Evolutionary conservation across 1,140 invertebrate species (phyloP), one percentile per base, ranked within the genome.

Genomic region (Drosophila grimshawi): DNA sequence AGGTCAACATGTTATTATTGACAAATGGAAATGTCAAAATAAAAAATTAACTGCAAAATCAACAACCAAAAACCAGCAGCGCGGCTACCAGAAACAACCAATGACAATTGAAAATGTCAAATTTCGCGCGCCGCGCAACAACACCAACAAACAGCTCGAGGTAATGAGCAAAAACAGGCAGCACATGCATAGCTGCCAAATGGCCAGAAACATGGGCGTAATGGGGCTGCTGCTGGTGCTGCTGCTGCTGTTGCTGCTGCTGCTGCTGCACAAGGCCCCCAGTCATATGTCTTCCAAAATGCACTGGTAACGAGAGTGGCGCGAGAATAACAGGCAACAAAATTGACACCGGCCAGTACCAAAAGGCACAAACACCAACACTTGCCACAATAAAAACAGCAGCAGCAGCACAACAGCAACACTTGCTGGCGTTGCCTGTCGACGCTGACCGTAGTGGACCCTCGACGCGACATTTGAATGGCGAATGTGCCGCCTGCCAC

Each of bases 1-100:
- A 76, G 74, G 81, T 82, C 74, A 90, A 81, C 80, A 80, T 81
- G 81, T 80, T 83, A 78, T 86, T 86, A 90, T 90, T 90, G 88
- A 90, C 88, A 90, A 90, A 90, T 90, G 80, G 72, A 90, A 90
- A 90, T 90, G 86, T 90, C 86, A 86, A 80, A 86, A 90, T 90
- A 86, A 90, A 90, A 86, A 86, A 90, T 90, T 86, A 90, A 80
- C 86, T 75, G 64, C 39, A 71, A 89, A 86, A 86, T 86, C 80
- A 78, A 89, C 75, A 81, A 70, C 60, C 53, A 66, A 51, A 62
- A 67, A 51, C 52, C 63, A 65, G n/a, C 41, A 39, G n/a, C 43
- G 43, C 5, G 8, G 37, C 37, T 39, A 37, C 51, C 64, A 64
- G 27, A 56, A 73, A 60, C 66, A 55, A 61, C 65, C 69, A 80